Evolutionary conservation across 2,797 vertebrate species (phyloP).

Genomic region (Poecilia gillii): DNA sequence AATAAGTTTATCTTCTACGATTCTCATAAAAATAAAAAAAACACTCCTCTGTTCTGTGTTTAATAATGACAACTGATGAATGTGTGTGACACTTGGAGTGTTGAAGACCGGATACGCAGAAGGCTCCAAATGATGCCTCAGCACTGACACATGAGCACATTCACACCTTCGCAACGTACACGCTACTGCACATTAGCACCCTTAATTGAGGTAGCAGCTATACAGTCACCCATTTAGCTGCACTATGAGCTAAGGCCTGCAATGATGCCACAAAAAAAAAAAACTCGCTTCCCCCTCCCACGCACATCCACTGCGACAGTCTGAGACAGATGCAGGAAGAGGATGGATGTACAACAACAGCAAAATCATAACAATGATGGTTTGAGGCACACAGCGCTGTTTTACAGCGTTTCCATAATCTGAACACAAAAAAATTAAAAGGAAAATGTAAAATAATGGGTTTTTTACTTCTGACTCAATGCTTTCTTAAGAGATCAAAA

Average conservation of each 20-base stretch:
- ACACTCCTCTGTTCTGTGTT: background rate
- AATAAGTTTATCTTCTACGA: background rate
- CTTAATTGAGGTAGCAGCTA: constrained; percentile 72
- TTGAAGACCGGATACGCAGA: constrained; percentile 2
- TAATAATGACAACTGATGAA: constrained; percentile 41
- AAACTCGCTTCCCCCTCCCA: constrained; percentile 65
- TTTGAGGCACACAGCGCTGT: constrained; percentile 22
- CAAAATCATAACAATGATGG: constrained; percentile 49
- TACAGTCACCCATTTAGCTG: constrained; percentile 73
- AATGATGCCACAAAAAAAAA: constrained; percentile 59
- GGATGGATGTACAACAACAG: constrained; percentile 58
- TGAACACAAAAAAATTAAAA: constrained; percentile 18
- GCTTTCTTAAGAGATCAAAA: background rate
- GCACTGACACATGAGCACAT: constrained; percentile 36
- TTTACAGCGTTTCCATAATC: constrained; percentile 30
- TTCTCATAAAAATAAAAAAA: background rate
- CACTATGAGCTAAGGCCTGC: constrained; percentile 67
- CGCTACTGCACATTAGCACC: constrained; percentile 72
- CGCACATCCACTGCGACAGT: constrained; percentile 74
- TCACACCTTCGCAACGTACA: constrained; percentile 56
- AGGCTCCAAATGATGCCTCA: constrained; percentile 30
- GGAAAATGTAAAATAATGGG: background rate
- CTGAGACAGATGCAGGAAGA: constrained; percentile 61
- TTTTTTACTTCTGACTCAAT: background rate
- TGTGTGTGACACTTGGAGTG: constrained; percentile 19